Base-by-base conservation (phyloP, 2,797 vertebrate species). In the Cercopithecus petaurista region DNA sequence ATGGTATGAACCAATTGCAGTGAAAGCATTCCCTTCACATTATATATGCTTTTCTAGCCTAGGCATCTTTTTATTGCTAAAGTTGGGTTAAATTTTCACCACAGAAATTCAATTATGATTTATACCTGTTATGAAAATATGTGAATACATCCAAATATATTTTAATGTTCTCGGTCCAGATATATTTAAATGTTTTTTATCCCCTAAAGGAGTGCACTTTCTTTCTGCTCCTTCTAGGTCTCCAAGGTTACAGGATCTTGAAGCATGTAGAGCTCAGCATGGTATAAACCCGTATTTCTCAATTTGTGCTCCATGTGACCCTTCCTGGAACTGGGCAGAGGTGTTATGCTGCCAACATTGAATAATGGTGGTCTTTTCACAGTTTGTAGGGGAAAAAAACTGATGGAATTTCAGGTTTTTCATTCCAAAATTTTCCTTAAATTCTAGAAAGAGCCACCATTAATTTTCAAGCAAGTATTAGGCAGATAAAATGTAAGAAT, bases 81-180 rank as follows among this genome's bases (percentile, higher is more conserved):
- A 93, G 39, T 95, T 96, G 46, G 55, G 59, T 97, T 96, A 94
- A 97, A 95, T 97, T 86, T 97, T 83, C 82, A 89, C n/a, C 39
- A 82, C 73, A 97, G 88, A 97, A 95, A 94, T 94, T 94, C 92
- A 95, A 6, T 96, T 85, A 64, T 86, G 64, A 88, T 83, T 97
- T 91, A 88, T 95, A 76, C 86, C 89, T 96, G 70, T 95, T 98
- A 96, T 3, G 30, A 96, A 97, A 93, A 96, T 98, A 96, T 70
- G 83, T 39, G 86, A 92, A 93, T 97, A 24, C 30, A 90, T 57
- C 88, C 86, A 97, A 76, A 84, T 95, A 33, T 96, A 93, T 95
- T 96, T 98, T 96, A 85, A 61, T 96, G 88, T 55, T 92, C 50
- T 94, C 30, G 46, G 76, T 83, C 79, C 50, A 77, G 89, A 70